phyloP scores from a whole-genome alignment of 37 sponge, comb jelly and placozoan species.

The Oopsacas minuta region DNA sequence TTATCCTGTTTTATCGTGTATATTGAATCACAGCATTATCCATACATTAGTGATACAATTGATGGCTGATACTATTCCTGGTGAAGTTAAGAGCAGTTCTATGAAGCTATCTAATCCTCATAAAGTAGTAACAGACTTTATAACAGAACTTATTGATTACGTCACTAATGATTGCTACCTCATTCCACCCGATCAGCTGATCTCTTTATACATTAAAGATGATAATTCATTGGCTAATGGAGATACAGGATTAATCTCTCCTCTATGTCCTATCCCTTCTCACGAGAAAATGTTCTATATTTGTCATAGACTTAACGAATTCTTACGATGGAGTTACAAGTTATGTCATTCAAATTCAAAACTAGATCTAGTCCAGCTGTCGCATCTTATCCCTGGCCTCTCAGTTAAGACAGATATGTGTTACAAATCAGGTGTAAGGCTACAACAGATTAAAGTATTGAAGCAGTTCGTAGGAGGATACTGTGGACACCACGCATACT shows the following conservation, averaged over 20 bases:
- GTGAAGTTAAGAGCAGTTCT: background rate
- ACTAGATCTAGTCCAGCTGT: background rate
- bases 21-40: too few species aligned
- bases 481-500: constrained; percentile 4
- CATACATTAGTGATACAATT: too few species aligned
- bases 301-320: background rate
- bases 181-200: background rate
- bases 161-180: background rate
- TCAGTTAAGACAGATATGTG: background rate
- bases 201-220: background rate
- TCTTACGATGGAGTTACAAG: background rate
- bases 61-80: background rate
- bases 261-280: background rate
- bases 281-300: background rate
- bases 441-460: background rate
- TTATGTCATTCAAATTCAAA: background rate
- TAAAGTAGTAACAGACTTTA: background rate
- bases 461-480: background rate
- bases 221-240: background rate
- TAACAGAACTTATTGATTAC: background rate
- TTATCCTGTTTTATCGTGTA: too few species aligned
- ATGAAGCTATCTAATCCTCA: background rate
- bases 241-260: background rate
- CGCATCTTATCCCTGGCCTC: background rate
- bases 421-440: background rate